Conservation (phyloP, 2,113 vertebrate species). For the Polypterus senegalus region DNA sequence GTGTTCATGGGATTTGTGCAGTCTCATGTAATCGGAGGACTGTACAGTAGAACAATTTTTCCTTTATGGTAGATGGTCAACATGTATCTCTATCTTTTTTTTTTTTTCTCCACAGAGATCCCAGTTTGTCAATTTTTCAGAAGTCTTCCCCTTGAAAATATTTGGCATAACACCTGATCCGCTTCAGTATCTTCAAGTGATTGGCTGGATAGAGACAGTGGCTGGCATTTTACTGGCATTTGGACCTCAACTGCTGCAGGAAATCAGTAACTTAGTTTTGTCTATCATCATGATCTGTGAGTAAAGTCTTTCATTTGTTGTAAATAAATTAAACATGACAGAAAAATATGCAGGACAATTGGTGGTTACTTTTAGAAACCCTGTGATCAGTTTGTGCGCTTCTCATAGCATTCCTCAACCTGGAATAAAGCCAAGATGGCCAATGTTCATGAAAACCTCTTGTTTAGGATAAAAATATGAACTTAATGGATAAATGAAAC, state of each 20-base stretch:
- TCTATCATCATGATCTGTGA: slow-evolving; percentile 58
- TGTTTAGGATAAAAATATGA: too few relatives aligned
- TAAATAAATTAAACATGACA: too few relatives aligned
- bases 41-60: not conserved
- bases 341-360: too few relatives aligned
- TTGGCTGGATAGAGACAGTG: slow-evolving; percentile 52
- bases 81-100: not conserved
- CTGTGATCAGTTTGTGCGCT: too few relatives aligned
- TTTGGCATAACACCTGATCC: slow-evolving; percentile 43
- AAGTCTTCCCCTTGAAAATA: slow-evolving; percentile 47
- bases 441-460: too few relatives aligned
- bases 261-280: slow-evolving; percentile 55
- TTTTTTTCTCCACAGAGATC: slow-evolving; percentile 29
- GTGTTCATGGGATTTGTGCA: not conserved
- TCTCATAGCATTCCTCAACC: too few relatives aligned
- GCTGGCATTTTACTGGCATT: slow-evolving; percentile 45
- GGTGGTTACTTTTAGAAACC: too few relatives aligned
- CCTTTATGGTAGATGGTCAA: too few relatives aligned
- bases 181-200: slow-evolving; percentile 29
- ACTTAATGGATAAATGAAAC: too few relatives aligned
- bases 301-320: slow-evolving; percentile 5
- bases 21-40: not conserved
- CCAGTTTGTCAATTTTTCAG: slow-evolving; percentile 46
- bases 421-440: too few relatives aligned
- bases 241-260: slow-evolving; percentile 48